phyloP scores from a whole-genome alignment of 2,888 invertebrate genomes.

The Drosophila suboccidentalis region DNA sequence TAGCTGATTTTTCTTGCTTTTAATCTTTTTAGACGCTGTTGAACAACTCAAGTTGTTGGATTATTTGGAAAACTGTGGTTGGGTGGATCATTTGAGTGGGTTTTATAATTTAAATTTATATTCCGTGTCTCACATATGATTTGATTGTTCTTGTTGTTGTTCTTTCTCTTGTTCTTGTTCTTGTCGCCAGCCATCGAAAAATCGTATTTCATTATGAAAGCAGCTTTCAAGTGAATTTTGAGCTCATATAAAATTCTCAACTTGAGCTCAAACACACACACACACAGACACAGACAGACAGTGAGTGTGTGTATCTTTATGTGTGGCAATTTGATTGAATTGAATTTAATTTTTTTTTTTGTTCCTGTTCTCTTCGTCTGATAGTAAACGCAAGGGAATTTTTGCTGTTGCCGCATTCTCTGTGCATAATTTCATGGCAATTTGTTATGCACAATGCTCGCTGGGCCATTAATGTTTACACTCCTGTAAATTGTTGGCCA shows the following conservation, averaged over 20 bases:
- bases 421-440: constrained; percentile 46
- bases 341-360: constrained; percentile 48
- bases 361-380: background rate
- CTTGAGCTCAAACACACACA: background rate
- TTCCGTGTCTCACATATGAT: constrained; percentile 4
- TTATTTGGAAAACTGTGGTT: constrained; percentile 3
- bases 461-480: constrained; percentile 43
- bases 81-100: background rate
- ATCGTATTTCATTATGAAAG: constrained; percentile 54
- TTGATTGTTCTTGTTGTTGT: background rate
- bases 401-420: background rate
- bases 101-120: constrained; percentile 2
- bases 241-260: constrained; percentile 33
- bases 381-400: constrained; percentile 30
- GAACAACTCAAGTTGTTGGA: background rate
- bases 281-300: background rate
- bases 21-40: constrained; percentile 1
- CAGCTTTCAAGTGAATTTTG: constrained; percentile 41
- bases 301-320: background rate
- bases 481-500: constrained; percentile 40
- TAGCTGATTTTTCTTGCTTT: background rate
- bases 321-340: constrained; percentile 54
- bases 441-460: constrained; percentile 53
- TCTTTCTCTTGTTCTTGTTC: background rate
- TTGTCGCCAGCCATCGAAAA: constrained; percentile 16